Evolutionary conservation across 2,113 vertebrate species (phyloP).

Genomic region (Bos taurus): DNA sequence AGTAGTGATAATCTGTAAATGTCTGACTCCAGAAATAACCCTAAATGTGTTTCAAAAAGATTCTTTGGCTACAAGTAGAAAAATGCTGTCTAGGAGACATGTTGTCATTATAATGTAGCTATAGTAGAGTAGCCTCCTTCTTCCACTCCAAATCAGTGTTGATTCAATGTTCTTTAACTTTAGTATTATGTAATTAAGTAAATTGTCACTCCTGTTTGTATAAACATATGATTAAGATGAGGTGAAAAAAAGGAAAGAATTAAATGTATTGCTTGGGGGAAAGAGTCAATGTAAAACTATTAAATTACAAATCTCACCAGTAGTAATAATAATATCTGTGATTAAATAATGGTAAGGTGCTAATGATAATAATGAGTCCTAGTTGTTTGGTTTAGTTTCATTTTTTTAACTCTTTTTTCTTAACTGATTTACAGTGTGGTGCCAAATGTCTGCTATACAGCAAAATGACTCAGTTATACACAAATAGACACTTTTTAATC

Average conservation of each 20-base stretch:
- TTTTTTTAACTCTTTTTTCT: background rate
- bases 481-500: background rate
- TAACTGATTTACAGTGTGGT: background rate
- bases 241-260: background rate
- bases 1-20: background rate
- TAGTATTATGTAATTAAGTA: background rate
- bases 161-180: background rate
- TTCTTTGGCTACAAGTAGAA: background rate
- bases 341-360: background rate
- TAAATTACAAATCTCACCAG: background rate
- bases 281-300: constrained; percentile 15
- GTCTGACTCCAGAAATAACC: background rate
- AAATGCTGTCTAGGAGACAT: background rate
- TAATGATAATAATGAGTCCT: background rate
- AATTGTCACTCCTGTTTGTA: background rate
- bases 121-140: background rate
- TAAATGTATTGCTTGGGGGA: background rate
- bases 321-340: constrained; percentile 31
- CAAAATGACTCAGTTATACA: background rate
- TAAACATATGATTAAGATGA: background rate
- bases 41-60: background rate
- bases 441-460: background rate
- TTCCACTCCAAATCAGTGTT: background rate
- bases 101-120: background rate
- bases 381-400: background rate